phyloP scores from a whole-genome alignment of 1,140 invertebrate genomes.

The Psilanteris sp. region DNA sequence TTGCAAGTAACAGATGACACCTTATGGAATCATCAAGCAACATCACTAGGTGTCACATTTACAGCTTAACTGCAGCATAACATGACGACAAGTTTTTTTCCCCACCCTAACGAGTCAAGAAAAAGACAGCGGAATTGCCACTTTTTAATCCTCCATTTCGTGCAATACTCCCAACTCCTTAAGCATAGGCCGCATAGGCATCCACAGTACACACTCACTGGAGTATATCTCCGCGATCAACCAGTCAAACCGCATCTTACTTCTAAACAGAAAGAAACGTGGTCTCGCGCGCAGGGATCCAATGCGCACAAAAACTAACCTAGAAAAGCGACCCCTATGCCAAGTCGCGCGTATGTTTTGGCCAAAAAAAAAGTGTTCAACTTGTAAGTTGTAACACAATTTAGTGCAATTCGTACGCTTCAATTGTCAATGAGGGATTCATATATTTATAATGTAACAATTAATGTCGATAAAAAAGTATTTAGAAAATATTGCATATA shows the following conservation, averaged over 20 bases:
- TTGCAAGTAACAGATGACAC: constrained; percentile 3
- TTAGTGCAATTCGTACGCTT: too few relatives aligned
- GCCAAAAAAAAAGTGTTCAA: too few relatives aligned
- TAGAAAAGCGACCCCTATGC: constrained; percentile 20
- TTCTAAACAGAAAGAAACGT: constrained; percentile 42
- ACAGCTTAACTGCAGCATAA: constrained; percentile 4
- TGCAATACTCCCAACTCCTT: constrained; percentile 25
- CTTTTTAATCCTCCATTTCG: constrained; percentile 47
- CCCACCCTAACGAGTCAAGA: constrained; percentile 3
- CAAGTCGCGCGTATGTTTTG: constrained; percentile 7
- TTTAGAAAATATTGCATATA: too few relatives aligned
- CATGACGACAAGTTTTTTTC: constrained; percentile 17
- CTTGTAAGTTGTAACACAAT: too few relatives aligned
- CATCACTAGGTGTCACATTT: constrained; percentile 23
- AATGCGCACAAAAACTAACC: constrained; percentile 39
- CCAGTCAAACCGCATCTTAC: constrained; percentile 50
- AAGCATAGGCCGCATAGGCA: constrained; percentile 5
- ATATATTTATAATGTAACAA: too few relatives aligned
- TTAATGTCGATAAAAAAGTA: too few relatives aligned
- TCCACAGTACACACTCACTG: background rate
- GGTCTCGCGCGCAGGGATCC: constrained; percentile 14
- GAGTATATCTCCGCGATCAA: constrained; percentile 20
- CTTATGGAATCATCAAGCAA: constrained; percentile 1
- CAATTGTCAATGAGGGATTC: too few relatives aligned
- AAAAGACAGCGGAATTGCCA: constrained; percentile 32